Evolutionary conservation across 1,140 invertebrate species (phyloP).

Genomic region (Whitmania pigra): DNA sequence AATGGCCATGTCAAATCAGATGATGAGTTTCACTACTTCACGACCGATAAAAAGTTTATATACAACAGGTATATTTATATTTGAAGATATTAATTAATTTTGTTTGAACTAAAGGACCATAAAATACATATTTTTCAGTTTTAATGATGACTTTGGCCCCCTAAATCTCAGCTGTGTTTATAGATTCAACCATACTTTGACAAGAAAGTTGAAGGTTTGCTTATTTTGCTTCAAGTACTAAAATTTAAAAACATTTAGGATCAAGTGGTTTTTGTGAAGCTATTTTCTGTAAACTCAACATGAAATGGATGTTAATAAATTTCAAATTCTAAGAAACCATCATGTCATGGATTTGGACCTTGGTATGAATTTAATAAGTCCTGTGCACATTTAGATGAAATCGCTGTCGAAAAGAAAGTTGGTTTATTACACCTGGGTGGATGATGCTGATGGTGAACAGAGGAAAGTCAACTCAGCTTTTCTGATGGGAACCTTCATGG

Average conservation of each 20-base stretch:
- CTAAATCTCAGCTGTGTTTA: conserved; percentile 83
- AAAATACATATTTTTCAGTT: conserved; percentile 39
- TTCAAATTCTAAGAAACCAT: background rate
- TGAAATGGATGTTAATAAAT: background rate
- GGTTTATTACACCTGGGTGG: conserved; percentile 59
- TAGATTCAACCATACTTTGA: conserved; percentile 71
- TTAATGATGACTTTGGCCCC: conserved; percentile 87
- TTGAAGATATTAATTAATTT: too few relatives aligned
- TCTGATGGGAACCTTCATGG: conserved; percentile 40
- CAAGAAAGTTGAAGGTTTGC: conserved; percentile 57
- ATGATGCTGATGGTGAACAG: conserved; percentile 54
- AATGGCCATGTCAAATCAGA: too few relatives aligned
- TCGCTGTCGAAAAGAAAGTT: conserved; percentile 72
- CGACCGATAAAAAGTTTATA: too few relatives aligned
- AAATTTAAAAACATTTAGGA: background rate
- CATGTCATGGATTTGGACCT: background rate
- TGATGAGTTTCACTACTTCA: too few relatives aligned
- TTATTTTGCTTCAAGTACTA: background rate
- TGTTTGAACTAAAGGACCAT: too few relatives aligned
- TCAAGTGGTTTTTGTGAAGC: background rate
- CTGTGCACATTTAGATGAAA: conserved; percentile 28
- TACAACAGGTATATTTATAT: too few relatives aligned
- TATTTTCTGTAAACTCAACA: background rate
- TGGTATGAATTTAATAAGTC: background rate
- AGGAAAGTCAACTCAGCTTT: conserved; percentile 51